Evolutionary conservation across 2,113 vertebrate genomes (phyloP).

Genomic region (Thunnus maccoyii): DNA sequence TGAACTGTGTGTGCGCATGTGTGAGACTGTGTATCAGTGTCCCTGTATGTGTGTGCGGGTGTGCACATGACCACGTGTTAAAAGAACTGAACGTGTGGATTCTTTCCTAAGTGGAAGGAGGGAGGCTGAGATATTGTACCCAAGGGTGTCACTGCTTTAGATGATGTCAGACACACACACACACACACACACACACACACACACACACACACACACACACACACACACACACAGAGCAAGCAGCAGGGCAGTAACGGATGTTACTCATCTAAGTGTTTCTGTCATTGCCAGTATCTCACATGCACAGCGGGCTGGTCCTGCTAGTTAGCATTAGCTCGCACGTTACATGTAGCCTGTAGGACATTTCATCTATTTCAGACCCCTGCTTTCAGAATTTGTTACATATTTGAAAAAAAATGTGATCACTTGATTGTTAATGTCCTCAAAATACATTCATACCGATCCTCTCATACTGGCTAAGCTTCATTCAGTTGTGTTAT

Average conservation of each 20-base stretch:
- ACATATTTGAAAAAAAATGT: slow-evolving; percentile 18
- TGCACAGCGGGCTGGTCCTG: slow-evolving; percentile 69
- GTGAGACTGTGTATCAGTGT: slow-evolving; percentile 22
- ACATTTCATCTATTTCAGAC: slow-evolving; percentile 2
- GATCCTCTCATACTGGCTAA: not conserved
- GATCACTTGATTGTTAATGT: slow-evolving; percentile 32
- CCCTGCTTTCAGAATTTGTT: not conserved
- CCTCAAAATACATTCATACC: not conserved
- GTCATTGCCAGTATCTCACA: slow-evolving; percentile 4
- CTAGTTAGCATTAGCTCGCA: slow-evolving; percentile 15
- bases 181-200: not conserved
- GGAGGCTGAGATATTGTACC: slow-evolving; percentile 29
- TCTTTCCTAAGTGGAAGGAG: slow-evolving; percentile 13
- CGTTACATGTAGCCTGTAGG: slow-evolving; percentile 3
- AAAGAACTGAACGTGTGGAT: not conserved
- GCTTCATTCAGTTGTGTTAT: slow-evolving; percentile 30
- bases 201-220: slow-evolving; percentile 24
- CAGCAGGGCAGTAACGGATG: slow-evolving; percentile 30
- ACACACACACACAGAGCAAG: slow-evolving; percentile 22
- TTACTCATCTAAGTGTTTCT: slow-evolving; percentile 8
- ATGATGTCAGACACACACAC: slow-evolving; percentile 49
- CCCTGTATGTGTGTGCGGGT: not conserved
- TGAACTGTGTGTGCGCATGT: slow-evolving; percentile 18
- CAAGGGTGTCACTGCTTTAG: slow-evolving; percentile 38
- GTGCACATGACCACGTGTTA: not conserved